Conservation (phyloP, 1,140 invertebrate genomes). For the Rhopalosiphum maidis region DNA sequence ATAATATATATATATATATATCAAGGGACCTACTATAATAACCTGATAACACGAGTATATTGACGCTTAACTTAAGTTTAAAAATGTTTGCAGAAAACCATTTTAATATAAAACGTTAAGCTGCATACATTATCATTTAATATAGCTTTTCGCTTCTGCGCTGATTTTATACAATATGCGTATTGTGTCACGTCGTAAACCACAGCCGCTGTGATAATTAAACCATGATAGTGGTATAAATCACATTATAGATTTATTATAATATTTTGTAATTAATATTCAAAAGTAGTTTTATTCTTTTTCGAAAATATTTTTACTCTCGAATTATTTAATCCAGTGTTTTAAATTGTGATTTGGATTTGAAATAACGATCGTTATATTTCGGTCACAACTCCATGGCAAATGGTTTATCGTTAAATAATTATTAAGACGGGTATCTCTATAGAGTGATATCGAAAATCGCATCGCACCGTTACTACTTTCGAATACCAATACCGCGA, state of each 20-base stretch:
- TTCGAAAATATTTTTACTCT: background rate
- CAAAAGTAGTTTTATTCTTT: background rate
- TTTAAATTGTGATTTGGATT: background rate
- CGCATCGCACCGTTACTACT: background rate
- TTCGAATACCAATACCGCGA: background rate
- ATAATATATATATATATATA: background rate
- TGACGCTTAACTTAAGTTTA: background rate
- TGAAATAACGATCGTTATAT: background rate
- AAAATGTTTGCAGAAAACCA: background rate
- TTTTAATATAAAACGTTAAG: background rate
- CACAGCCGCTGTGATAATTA: background rate
- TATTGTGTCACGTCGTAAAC: background rate
- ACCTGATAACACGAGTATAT: background rate
- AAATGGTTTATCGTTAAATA: background rate
- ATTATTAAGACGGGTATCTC: background rate
- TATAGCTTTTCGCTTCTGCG: background rate
- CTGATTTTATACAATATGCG: background rate
- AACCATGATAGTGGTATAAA: background rate
- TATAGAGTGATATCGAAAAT: background rate
- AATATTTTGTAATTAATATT: background rate
- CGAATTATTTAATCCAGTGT: background rate
- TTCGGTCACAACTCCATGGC: background rate
- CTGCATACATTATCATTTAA: background rate
- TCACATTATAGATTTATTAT: background rate
- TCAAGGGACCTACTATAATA: background rate